phyloP scores from a whole-genome alignment of 1,140 invertebrate species.

The Penaeus chinensis region DNA sequence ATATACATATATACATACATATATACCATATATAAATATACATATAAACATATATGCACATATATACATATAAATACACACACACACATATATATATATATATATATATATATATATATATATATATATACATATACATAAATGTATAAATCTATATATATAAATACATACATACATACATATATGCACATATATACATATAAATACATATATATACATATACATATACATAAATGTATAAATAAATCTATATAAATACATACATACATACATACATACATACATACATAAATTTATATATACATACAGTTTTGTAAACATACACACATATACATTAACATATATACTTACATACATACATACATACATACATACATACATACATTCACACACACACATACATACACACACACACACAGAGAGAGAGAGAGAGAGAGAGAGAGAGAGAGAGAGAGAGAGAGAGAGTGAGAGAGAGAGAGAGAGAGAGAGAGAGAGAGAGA shows the following conservation, averaged over 20 bases:
- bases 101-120: conserved; percentile 8
- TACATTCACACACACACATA: neutral
- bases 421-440: no score
- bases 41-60: conserved; percentile 2
- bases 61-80: conserved; percentile 7
- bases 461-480: no score
- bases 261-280: no score
- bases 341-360: neutral
- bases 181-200: no score
- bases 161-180: neutral
- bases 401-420: neutral
- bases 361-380: neutral
- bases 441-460: no score
- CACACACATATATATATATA: neutral
- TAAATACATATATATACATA: no score
- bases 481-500: no score
- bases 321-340: conserved; percentile 7
- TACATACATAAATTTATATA: neutral
- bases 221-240: no score
- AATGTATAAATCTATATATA: neutral
- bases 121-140: neutral
- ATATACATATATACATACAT: neutral
- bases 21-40: neutral
- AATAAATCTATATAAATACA: no score
- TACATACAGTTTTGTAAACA: neutral